Evolutionary conservation across 2,888 invertebrate genomes (phyloP), one percentile per base, ranked within the genome.

Genomic region (Temnothorax ravouxi): DNA sequence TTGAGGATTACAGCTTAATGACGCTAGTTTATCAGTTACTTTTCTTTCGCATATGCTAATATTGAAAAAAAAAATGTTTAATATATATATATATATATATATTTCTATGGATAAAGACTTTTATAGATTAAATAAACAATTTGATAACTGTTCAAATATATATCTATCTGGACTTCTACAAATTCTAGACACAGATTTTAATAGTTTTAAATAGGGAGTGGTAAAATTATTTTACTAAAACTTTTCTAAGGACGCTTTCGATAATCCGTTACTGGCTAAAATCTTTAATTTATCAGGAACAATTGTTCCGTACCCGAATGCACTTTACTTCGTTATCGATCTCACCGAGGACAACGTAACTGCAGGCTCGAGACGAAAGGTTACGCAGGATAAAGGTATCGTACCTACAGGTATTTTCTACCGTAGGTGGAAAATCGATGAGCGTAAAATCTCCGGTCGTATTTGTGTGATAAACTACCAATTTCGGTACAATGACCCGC

Each of bases 401-500:
- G 41, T 92, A 93, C 44, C 91, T 91, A n/a, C 87, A 85, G 0
- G 94, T 93, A 2, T 95, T 95, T 41, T 93, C 92, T 85, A 95
- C 95, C 0, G 95, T 95, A 44, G 91, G 91, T 0, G 95, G 93
- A 87, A 95, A 95, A 86, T 95, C 94, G 1, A 95, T 88, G 29
- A 95, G 89, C 5, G 95, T 95, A 71, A 95, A 94, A 64, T 95
- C 94, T 2, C 92, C 93, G 9, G 92, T 93, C 0, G 93, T 89
- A 47, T 94, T 93, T 0, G 95, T 95, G 89, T 95, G 95, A 52
- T 93, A 90, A 3, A 95, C 89, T 3, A 92, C 86, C 25, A 96
- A 86, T 83, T 91, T 91, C 0, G 95, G 95, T 41, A 88, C 85
- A 34, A 95, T 95, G 6, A 95, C 82, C 8, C 84, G 87, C 1